Evolutionary conservation across 2,888 invertebrate genomes (phyloP).

Genomic region (Cactoblastis cactorum): DNA sequence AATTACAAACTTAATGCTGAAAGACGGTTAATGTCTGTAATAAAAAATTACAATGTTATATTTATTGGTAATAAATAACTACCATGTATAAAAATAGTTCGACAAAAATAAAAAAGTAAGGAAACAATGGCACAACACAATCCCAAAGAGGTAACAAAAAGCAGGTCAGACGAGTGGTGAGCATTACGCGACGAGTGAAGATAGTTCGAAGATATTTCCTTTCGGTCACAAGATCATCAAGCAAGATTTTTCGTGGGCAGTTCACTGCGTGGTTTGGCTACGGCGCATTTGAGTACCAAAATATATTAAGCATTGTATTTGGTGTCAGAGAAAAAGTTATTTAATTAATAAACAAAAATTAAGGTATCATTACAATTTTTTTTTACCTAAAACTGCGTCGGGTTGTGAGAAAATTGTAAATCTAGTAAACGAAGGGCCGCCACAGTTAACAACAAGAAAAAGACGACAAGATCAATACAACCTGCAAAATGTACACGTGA

Average conservation of each 20-base stretch:
- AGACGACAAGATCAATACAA: conserved; percentile 73
- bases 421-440: conserved; percentile 42
- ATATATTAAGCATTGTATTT: background rate
- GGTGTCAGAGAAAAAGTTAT: too few species aligned
- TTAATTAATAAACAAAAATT: too few species aligned
- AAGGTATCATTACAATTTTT: too few species aligned
- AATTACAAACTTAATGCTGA: background rate
- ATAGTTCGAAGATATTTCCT: background rate
- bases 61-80: conserved; percentile 20
- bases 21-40: background rate
- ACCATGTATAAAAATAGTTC: conserved; percentile 25
- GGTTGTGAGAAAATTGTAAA: background rate
- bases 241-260: background rate
- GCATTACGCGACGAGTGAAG: conserved; percentile 1
- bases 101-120: conserved; percentile 38
- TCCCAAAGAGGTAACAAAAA: conserved; percentile 37
- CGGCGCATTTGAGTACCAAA: too few species aligned
- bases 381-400: too few species aligned
- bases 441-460: conserved; percentile 58
- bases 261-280: background rate
- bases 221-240: background rate
- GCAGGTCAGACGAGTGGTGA: conserved; percentile 20
- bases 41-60: conserved; percentile 18
- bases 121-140: conserved; percentile 48
- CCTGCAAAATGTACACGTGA: conserved; percentile 79